Base-by-base conservation (phyloP, 2,113 vertebrate genomes). In the Saguinus imperator region DNA sequence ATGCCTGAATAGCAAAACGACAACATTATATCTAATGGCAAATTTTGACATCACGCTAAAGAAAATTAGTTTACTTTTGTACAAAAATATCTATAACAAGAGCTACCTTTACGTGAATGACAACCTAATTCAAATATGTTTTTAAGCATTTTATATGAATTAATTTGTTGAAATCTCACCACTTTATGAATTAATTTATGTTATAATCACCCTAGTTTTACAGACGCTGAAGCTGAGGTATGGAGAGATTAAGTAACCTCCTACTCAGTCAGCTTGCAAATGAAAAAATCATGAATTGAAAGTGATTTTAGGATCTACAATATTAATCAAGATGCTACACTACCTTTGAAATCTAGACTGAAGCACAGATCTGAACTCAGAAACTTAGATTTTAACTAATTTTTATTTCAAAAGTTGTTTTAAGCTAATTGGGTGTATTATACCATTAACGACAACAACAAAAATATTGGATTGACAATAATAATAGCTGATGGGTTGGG, bases 191-290 rank as follows among this genome's bases (percentile, higher is more conserved):
- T 95, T 80, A 66, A 64, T 73, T 91, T 76, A 0, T 57, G 1
- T 23, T 87, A 68, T 52, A 68, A 72, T 76, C 23, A 70, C 16
- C 8, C 40, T 48, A 73, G 10, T 70, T 95, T 95, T 93, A 81
- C 14, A 57, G 32, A 70, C 37, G 6, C 25, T 95, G 37, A 94
- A 97, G 50, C 1, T 64, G 57, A 94, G 32, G 8, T 35, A 18
- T 40, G 58, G 14, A n/a, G 1, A 21, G 1, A 66, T 45, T 1
- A 89, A 82, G 3, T 58, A 73, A 57, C 0, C 84, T 77, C 16
- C 57, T 12, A 45, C 1, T 23, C 16, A 57, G 27, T 52, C 61
- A 80, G 73, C 40, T 37, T 16, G 0, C 52, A 66, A 57, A 12
- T 87, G 16, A n/a, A 77, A 90, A 87, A 70, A 1, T 13, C 32